Evolutionary conservation across 2,797 vertebrate species (phyloP), one percentile per base, ranked within the genome.

Genomic region (Sparus aurata): DNA sequence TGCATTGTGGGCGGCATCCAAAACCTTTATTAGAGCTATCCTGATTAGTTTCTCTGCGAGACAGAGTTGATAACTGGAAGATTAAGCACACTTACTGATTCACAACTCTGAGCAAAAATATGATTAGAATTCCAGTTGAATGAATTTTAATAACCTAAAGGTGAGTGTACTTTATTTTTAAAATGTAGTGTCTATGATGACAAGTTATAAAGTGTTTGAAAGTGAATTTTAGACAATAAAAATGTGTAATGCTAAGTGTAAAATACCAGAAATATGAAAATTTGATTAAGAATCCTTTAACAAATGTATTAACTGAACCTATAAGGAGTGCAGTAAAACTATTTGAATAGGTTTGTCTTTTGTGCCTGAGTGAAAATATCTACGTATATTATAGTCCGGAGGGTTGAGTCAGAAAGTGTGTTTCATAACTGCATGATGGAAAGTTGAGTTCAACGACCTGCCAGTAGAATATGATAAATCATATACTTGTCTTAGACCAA

Each of bases 21-120:
- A 79, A 80, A 59, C 17, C 58, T 64, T 80, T 82, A 78, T 75
- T 79, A 61, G 49, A 72, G 25, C 47, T 67, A 52, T 69, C 67
- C 50, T 81, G 79, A 80, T 84, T 81, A 84, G 77, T 86, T 89
- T 89, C 58, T 80, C 57, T 68, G 55, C 12, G 10, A 52, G 43
- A 50, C 41, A 13, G 41, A 46, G 43, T 72, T 60, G 18, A 68
- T 65, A 53, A 50, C 59, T 75, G 47, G 61, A 60, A 73, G 70
- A 90, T 74, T 80, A 78, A 84, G 43, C 52, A 59, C 67, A 63
- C 61, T 79, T 17, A 66, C 50, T 46, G 45, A 68, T 53, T 73
- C 63, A 46, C 27, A 23, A 23, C 73, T 78, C 17, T 17, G 71
- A 34, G 27, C 53, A 64, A 53, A 79, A 65, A 60, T 80, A 54